Percentiles rank a stretch among this genome's conserved stretches.
These are phyloP conservation scores for Ophion obscuratus DNA, from an alignment of 2,888 invertebrate species.

Conservation along the genomic window DNA sequence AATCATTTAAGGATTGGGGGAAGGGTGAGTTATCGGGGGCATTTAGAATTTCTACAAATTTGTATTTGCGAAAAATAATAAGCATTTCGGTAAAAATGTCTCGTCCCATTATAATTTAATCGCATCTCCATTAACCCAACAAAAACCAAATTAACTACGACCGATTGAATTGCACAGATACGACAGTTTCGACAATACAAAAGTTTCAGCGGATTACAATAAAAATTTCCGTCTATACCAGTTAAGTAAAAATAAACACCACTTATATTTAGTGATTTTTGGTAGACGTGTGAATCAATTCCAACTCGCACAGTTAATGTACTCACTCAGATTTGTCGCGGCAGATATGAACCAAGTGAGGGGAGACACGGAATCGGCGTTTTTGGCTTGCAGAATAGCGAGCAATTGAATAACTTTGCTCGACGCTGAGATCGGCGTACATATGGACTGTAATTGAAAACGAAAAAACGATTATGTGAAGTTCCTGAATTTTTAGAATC, in stretches of 20 bases:
- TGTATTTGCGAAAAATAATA: too few relatives aligned
- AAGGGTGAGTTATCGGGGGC: too few relatives aligned
- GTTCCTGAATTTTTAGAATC: neutral
- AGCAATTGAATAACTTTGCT: conserved; percentile 92
- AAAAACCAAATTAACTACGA: too few relatives aligned
- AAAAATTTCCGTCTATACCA: neutral
- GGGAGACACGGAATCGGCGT: conserved; percentile 91
- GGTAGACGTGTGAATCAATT: neutral
- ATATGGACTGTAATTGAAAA: conserved; percentile 87
- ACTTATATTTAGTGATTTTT: neutral
- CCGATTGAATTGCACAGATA: too few relatives aligned
- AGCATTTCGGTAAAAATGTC: too few relatives aligned
- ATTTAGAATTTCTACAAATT: too few relatives aligned
- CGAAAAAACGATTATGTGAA: neutral
- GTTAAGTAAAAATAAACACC: too few relatives aligned
- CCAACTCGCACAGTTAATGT: neutral
- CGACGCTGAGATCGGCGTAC: conserved; percentile 92
- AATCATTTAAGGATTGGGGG: too few relatives aligned
- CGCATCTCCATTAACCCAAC: too few relatives aligned
- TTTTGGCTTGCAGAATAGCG: conserved; percentile 89
- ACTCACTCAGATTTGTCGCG: conserved; percentile 92
- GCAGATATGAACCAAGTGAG: conserved; percentile 93
- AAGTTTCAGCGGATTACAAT: neutral
- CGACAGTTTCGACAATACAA: too few relatives aligned
- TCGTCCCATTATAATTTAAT: too few relatives aligned